A percentile compares a stretch with the other conserved stretches of the same genome.
Conservation (phyloP, 2,113 vertebrate species). For the Illadopsis cleaveri region DNA sequence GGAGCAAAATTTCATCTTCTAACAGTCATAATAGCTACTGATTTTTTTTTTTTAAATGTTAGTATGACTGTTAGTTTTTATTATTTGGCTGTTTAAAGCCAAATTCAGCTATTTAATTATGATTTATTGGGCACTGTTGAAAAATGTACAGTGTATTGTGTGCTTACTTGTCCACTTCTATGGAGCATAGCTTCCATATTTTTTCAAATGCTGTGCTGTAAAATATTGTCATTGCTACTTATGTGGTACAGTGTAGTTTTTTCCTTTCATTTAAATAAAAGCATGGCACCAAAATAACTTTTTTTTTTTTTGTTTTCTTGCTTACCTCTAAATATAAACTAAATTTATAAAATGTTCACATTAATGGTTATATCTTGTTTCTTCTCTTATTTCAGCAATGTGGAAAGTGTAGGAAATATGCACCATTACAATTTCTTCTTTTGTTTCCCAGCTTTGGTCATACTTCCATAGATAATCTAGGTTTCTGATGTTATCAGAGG, state of each 20-base stretch:
- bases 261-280: conserved; percentile 90
- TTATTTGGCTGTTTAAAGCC: conserved; percentile 84
- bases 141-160: conserved; percentile 81
- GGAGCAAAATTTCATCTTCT: conserved; percentile 50
- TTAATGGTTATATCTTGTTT: background rate
- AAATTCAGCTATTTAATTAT: conserved; percentile 73
- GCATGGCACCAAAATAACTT: conserved; percentile 84
- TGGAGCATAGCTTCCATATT: conserved; percentile 75
- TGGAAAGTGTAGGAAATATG: background rate
- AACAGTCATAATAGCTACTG: conserved; percentile 66
- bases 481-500: background rate
- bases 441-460: background rate
- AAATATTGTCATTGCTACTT: conserved; percentile 79
- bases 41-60: conserved; percentile 59
- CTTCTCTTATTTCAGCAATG: background rate
- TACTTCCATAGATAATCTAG: background rate
- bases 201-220: conserved; percentile 84
- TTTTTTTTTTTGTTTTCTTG: conserved; percentile 41
- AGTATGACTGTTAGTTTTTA: conserved; percentile 70
- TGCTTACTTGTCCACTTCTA: conserved; percentile 74
- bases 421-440: background rate
- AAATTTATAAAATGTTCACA: background rate
- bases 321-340: background rate
- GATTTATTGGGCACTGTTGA: conserved; percentile 72
- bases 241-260: conserved; percentile 78